phyloP scores from a whole-genome alignment of 1,140 invertebrate genomes.

The Caerostris darwini region DNA sequence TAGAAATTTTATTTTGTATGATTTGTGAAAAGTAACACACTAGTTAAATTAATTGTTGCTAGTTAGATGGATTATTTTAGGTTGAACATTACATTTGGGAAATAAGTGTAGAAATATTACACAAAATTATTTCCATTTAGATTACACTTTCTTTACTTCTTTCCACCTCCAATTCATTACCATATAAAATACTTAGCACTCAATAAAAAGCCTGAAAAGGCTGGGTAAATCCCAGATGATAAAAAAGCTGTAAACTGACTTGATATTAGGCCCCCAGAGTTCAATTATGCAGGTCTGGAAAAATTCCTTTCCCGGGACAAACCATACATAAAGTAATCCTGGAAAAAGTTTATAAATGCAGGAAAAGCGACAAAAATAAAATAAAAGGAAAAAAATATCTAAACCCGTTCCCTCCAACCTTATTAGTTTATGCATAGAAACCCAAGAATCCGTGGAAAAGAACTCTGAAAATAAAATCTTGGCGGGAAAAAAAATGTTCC shows the following conservation, averaged over 20 bases:
- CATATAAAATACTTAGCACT: constrained; percentile 18
- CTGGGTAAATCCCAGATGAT: neutral
- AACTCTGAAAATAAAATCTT: neutral
- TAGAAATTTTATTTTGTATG: no score
- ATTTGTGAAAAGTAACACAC: no score
- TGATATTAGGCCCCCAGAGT: neutral
- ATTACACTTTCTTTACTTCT: no score
- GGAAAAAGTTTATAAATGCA: neutral
- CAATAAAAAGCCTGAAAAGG: neutral
- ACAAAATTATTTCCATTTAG: no score
- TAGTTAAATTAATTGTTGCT: no score
- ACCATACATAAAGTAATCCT: constrained; percentile 1
- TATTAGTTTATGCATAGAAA: constrained; percentile 61
- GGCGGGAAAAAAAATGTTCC: neutral
- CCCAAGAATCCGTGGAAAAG: neutral
- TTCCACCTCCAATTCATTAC: neutral
- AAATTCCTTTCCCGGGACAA: neutral
- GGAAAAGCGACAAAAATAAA: neutral
- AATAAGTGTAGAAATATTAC: no score
- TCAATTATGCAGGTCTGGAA: constrained; percentile 28
- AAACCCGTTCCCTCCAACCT: neutral
- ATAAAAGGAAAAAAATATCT: neutral
- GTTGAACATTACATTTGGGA: no score
- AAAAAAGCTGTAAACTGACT: neutral
- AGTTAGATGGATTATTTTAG: no score